These are phyloP conservation scores for Polypterus senegalus DNA, from an alignment of 2,113 vertebrate species.

Conservation along the genomic window DNA sequence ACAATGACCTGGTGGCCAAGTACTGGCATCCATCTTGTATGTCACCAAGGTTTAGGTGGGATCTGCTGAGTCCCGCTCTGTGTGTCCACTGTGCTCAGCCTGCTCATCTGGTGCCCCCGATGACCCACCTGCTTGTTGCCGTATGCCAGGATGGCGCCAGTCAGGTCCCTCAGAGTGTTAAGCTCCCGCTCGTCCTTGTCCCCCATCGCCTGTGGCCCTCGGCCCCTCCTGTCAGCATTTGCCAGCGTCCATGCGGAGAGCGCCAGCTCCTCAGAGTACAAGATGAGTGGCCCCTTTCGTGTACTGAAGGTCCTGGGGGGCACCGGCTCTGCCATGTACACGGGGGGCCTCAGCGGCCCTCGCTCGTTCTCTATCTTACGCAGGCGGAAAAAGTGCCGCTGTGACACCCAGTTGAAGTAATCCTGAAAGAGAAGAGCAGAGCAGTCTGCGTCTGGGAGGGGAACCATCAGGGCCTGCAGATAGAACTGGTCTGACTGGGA, in stretches of 20 bases:
- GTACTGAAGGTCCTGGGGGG: conserved; percentile 66
- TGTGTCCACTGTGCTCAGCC: conserved; percentile 14
- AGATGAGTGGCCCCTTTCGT: conserved; percentile 45
- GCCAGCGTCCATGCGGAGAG: conserved; percentile 22
- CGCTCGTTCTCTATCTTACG: conserved; percentile 30
- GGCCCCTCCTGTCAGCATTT: conserved; percentile 22
- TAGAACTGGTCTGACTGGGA: background rate
- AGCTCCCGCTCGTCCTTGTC: conserved; percentile 33
- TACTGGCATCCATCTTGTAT: too few species aligned
- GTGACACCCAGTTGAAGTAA: conserved; percentile 63
- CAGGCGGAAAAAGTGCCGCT: conserved; percentile 31
- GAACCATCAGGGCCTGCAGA: background rate
- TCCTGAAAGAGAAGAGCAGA: conserved; percentile 33
- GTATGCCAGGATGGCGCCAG: conserved; percentile 39
- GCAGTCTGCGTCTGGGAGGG: background rate
- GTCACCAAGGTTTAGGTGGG: background rate
- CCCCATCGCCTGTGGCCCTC: background rate
- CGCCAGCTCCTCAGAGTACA: conserved; percentile 60
- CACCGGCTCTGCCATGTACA: conserved; percentile 22
- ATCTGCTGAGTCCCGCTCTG: conserved; percentile 19
- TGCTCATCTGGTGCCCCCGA: conserved; percentile 8
- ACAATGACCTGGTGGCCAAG: too few species aligned
- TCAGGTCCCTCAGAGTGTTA: conserved; percentile 42
- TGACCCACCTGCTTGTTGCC: conserved; percentile 42
- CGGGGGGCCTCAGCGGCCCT: background rate